Percentiles rank a stretch among this genome's conserved stretches.
Evolutionary conservation across 2,888 invertebrate genomes (phyloP).

Genomic region (Nemurella pictetii): DNA sequence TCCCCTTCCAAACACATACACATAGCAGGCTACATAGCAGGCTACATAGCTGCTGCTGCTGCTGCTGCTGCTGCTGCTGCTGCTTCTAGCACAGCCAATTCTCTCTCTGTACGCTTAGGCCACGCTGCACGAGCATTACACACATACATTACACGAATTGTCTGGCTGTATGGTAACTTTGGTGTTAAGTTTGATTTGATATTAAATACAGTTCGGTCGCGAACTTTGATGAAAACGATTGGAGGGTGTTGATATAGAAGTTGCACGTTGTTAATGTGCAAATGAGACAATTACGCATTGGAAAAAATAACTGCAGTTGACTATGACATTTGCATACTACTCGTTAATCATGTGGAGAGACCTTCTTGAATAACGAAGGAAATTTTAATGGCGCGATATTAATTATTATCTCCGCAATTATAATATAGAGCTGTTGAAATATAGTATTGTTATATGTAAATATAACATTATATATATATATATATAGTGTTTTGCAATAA

Average conservation of each 20-base stretch:
- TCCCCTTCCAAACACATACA: conserved; percentile 17
- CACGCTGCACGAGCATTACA: neutral
- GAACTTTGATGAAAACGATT: neutral
- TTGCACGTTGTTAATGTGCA: neutral
- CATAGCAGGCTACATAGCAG: too few species aligned
- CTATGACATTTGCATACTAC: too few species aligned
- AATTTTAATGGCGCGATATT: neutral
- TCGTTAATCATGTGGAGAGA: too few species aligned
- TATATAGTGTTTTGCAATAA: too few species aligned
- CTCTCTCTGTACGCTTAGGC: neutral
- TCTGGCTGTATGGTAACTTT: neutral
- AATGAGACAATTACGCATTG: neutral
- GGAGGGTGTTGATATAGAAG: neutral
- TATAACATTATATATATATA: too few species aligned
- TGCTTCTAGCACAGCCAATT: neutral
- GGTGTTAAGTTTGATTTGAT: neutral
- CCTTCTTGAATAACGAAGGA: too few species aligned
- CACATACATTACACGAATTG: neutral
- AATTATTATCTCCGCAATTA: too few species aligned
- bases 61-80: neutral
- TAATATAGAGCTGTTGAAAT: too few species aligned
- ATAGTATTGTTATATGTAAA: too few species aligned
- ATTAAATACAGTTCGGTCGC: neutral
- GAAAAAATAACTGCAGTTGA: too few species aligned
- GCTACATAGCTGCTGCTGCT: too few species aligned